Conservation (phyloP, 2,113 vertebrate species). For the Ardeotis arabs region DNA sequence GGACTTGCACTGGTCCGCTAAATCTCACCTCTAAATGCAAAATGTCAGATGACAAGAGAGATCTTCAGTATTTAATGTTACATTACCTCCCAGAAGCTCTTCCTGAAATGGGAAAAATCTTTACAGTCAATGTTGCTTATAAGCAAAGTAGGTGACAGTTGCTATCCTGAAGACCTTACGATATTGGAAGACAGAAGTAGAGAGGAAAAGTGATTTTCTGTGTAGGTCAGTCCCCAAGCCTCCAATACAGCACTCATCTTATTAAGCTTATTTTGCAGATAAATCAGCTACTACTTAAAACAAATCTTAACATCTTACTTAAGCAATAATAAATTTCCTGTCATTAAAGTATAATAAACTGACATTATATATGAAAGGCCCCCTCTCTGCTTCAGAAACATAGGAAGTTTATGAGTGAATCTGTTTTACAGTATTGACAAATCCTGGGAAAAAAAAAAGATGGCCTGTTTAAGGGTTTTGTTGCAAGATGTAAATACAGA, state of each 20-base stretch:
- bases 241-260: background rate
- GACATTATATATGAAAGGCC: background rate
- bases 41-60: background rate
- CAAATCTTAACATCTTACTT: background rate
- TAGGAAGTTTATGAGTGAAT: background rate
- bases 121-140: background rate
- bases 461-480: background rate
- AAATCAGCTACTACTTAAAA: background rate
- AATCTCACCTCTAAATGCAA: background rate
- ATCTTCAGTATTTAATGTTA: background rate
- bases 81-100: background rate
- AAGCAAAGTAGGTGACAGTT: background rate
- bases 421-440: background rate
- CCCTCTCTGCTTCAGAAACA: background rate
- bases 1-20: background rate
- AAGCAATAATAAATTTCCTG: background rate
- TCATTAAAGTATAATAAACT: background rate
- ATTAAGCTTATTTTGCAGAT: background rate
- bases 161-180: background rate
- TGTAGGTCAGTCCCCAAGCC: background rate
- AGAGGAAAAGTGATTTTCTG: background rate
- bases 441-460: background rate
- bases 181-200: background rate
- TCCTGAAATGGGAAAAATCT: background rate
- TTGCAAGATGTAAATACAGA: background rate